These are phyloP conservation scores for Mobula birostris DNA, from an alignment of 2,113 vertebrate species.

Conservation along the genomic window DNA sequence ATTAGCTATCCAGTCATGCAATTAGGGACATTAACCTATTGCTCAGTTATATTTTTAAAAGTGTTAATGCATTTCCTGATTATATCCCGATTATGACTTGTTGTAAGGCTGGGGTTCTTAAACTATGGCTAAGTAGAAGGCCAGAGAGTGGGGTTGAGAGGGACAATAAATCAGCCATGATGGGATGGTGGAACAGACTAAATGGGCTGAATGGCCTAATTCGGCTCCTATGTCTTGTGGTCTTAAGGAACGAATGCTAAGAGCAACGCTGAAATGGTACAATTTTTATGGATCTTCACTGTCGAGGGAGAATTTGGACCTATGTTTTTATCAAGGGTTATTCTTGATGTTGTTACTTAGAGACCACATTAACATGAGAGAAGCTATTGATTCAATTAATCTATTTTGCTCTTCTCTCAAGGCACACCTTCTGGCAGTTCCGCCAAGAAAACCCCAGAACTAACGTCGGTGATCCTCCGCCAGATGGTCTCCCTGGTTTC, in stretches of 20 bases:
- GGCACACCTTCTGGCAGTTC: conserved; percentile 97
- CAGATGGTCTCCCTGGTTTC: conserved; percentile 82
- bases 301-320: neutral
- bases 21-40: neutral
- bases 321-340: neutral
- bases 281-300: neutral
- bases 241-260: neutral
- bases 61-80: neutral
- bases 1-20: neutral
- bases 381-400: neutral
- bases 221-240: no score
- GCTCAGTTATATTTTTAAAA: neutral
- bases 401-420: conserved; percentile 45
- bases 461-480: conserved; percentile 77
- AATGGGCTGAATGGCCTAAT: no score
- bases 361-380: neutral
- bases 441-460: conserved; percentile 82
- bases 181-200: no score
- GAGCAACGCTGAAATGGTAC: neutral
- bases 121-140: neutral
- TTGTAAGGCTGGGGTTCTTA: neutral
- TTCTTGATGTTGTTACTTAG: neutral
- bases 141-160: no score
- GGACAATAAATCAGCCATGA: no score
- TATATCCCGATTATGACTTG: neutral